A percentile compares a stretch with the other conserved stretches of the same genome.
phyloP scores from a whole-genome alignment of 1,140 invertebrate genomes.

The Saccostrea glomerata region DNA sequence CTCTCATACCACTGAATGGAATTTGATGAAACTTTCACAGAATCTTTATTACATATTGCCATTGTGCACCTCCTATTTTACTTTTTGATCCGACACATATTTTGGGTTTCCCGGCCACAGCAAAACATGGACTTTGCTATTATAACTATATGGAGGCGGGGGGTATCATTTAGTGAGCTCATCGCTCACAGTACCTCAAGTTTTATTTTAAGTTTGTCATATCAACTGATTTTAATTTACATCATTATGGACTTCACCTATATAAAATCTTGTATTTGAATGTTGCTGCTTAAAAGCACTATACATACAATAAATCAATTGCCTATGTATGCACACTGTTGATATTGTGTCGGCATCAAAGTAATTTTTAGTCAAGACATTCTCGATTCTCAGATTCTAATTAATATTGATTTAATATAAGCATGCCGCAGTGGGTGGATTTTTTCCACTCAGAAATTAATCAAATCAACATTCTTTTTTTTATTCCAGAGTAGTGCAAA shows the following conservation, averaged over 20 bases:
- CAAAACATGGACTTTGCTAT: too few relatives aligned
- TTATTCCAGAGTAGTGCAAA: too few relatives aligned
- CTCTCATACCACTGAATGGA: too few relatives aligned
- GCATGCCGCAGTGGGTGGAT: not conserved
- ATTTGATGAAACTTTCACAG: too few relatives aligned
- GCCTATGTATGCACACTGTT: not conserved
- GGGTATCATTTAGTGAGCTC: too few relatives aligned
- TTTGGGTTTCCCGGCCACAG: too few relatives aligned
- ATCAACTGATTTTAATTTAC: not conserved
- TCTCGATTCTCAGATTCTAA: not conserved
- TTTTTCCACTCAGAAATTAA: not conserved
- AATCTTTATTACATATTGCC: too few relatives aligned
- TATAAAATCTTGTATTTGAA: not conserved
- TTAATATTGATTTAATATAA: conserved; percentile 32
- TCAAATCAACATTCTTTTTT: not conserved
- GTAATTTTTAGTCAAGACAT: conserved; percentile 30
- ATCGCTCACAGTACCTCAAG: too few relatives aligned
- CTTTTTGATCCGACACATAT: too few relatives aligned
- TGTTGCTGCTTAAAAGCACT: not conserved
- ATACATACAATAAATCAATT: conserved; percentile 7
- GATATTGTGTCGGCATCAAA: conserved; percentile 2
- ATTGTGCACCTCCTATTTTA: too few relatives aligned
- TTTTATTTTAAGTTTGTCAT: not conserved
- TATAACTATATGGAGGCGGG: too few relatives aligned
- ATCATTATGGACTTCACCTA: not conserved